Evolutionary conservation across 2,113 vertebrate genomes (phyloP).

Genomic region (Agapornis roseicollis): DNA sequence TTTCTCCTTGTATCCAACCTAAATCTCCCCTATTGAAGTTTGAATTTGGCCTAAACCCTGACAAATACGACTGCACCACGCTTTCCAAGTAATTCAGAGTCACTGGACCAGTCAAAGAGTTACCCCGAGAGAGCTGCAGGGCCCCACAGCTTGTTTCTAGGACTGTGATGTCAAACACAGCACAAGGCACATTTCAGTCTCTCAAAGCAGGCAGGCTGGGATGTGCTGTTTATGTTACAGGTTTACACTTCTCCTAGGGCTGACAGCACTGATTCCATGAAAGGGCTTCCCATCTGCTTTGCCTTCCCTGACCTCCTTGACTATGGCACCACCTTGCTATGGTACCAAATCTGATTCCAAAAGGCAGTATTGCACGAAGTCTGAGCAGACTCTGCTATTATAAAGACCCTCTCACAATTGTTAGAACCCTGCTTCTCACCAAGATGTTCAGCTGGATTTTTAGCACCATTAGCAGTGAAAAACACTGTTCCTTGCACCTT

Average conservation of each 20-base stretch:
- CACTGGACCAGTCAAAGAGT: not conserved
- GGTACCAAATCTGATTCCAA: not conserved
- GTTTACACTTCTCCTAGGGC: not conserved
- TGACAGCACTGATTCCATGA: not conserved
- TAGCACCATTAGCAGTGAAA: not conserved
- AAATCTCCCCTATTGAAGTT: not conserved
- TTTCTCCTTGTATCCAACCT: not conserved
- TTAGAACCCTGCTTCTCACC: not conserved
- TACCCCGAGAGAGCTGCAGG: not conserved
- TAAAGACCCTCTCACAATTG: not conserved
- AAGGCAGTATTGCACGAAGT: not conserved
- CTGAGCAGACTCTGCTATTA: not conserved
- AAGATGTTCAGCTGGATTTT: not conserved
- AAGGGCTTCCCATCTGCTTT: not conserved
- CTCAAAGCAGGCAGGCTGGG: not conserved
- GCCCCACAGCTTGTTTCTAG: not conserved
- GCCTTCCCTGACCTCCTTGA: not conserved
- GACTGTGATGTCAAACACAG: not conserved
- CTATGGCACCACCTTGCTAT: not conserved
- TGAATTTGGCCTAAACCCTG: not conserved
- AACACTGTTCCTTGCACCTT: not conserved
- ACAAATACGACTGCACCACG: rapidly evolving
- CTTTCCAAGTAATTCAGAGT: not conserved
- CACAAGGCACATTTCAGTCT: not conserved
- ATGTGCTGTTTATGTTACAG: not conserved